Evolutionary conservation across 2,797 vertebrate genomes (phyloP).

Genomic region (Bovichtus variegatus): DNA sequence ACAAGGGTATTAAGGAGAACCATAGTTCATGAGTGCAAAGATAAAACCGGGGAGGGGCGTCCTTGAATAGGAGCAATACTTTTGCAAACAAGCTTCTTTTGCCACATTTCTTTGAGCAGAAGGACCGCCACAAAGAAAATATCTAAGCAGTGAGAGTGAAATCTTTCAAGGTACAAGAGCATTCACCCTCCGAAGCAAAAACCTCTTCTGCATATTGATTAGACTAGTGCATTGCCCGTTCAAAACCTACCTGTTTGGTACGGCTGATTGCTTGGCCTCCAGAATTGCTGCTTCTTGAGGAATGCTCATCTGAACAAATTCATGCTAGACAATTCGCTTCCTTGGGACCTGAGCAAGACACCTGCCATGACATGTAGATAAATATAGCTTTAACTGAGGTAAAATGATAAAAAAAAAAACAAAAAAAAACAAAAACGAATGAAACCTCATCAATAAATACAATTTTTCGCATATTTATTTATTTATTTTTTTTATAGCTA

Average conservation of each 20-base stretch:
- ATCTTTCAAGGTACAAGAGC: neutral
- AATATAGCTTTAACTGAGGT: too few relatives aligned
- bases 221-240: neutral
- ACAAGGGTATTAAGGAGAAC: conserved; percentile 35
- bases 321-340: too few relatives aligned
- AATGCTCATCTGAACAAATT: neutral
- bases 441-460: too few relatives aligned
- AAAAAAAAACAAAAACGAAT: too few relatives aligned
- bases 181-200: neutral
- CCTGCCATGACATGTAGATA: too few relatives aligned
- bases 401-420: too few relatives aligned
- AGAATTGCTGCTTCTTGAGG: neutral
- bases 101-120: neutral
- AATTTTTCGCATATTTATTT: too few relatives aligned
- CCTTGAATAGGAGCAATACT: conserved; percentile 15
- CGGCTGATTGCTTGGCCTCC: neutral
- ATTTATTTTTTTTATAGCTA: too few relatives aligned
- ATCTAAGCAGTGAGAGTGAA: neutral
- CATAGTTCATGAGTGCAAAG: neutral
- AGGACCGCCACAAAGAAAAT: neutral
- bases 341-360: neutral
- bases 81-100: neutral
- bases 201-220: conserved; percentile 9
- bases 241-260: neutral
- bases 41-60: neutral